These are phyloP conservation scores for Smutsia temminckii DNA, from an alignment of 2,797 vertebrate genomes.

Conservation along the genomic window DNA sequence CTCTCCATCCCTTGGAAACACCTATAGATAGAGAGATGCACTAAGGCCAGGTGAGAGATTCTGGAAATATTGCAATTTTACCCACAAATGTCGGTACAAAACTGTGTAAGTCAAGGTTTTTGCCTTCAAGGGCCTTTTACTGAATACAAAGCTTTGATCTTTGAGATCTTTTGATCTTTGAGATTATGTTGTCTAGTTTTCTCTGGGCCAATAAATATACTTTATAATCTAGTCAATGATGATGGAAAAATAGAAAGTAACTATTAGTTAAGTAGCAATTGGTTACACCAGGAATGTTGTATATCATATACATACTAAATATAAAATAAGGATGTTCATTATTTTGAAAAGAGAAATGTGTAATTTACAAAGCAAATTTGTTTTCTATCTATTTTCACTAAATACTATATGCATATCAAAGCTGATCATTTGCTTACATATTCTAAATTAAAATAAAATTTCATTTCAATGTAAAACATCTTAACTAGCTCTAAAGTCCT, in stretches of 20 bases:
- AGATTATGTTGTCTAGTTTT: not conserved
- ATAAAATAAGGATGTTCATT: not conserved
- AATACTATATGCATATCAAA: not conserved
- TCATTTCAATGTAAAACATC: not conserved
- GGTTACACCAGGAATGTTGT: not conserved
- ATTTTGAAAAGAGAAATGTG: constrained; percentile 18
- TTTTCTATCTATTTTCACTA: constrained; percentile 31
- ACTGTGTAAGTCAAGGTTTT: not conserved
- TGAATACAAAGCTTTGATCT: not conserved
- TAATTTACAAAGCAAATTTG: not conserved
- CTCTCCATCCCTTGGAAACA: no score
- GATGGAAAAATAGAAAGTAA: not conserved
- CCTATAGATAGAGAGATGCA: no score
- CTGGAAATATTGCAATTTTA: no score
- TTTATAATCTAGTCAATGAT: not conserved
- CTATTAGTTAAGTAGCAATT: not conserved
- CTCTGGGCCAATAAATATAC: not conserved
- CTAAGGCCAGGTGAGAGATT: no score
- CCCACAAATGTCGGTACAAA: not conserved
- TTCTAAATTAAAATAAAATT: constrained; percentile 35
- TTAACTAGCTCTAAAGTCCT: not conserved
- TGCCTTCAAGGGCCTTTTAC: not conserved
- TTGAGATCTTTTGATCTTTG: not conserved
- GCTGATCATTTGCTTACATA: not conserved
- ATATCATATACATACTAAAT: not conserved